Evolutionary conservation across 2,797 vertebrate species (phyloP), one percentile per base, ranked within the genome.

Genomic region (Helarctos malayanus): DNA sequence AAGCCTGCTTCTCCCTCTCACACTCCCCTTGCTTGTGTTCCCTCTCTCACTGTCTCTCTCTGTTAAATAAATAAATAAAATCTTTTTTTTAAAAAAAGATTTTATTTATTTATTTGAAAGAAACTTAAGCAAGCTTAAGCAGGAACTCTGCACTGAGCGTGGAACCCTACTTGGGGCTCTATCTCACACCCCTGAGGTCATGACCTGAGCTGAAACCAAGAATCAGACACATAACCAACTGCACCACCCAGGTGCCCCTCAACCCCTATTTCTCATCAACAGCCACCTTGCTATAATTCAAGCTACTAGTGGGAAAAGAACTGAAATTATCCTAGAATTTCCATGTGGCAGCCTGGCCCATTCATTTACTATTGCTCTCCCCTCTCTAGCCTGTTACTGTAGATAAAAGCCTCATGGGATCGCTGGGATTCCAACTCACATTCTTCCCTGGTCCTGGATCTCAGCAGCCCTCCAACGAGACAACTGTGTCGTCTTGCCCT

Each of bases 301-400:
- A 95, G 85, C 35, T 68, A 92, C 75, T 47, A 78, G 61, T 75
- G 52, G 52, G 82, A 91, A 93, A 45, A 83, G 35, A 96, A 97
- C 49, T 94, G 84, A 97, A 97, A 96, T 85, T 97, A 97, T 91
- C 41, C 69, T 41, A 94, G 90, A 85, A 96, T 96, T 94, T 97
- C 93, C 90, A 95, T 69, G 69, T 92, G 88, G 71, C 68, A 90
- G 65, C 21, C 65, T 65, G 59, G 83, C 47, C 83, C 56, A 95
- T 27, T 97, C 68, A 78, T 81, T 96, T n/a, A 83, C 68, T 92
- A 56, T n/a, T 81, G 52, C 41, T 86, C 93, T 97, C 91, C 83
- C 81, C 92, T 87, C 84, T 73, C 76, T 76, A 78, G 89, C 35
- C 57, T 96, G 54, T 56, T 76, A 73, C 27, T 87, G 57, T 88